Conservation (phyloP, 2,797 vertebrate genomes). For the Pangasius djambal region DNA sequence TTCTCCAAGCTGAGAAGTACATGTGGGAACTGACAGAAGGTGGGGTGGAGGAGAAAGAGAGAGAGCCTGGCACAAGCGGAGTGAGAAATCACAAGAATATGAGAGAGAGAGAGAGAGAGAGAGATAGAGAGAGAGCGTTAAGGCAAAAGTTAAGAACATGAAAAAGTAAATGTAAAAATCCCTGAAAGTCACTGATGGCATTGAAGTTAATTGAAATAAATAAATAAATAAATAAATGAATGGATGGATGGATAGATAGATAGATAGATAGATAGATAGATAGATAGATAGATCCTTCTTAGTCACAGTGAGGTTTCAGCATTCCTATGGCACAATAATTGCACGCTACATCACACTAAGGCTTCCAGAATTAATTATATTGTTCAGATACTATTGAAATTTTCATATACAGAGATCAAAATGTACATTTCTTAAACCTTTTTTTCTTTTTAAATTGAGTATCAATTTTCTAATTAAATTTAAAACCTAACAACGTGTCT, state of each 20-base stretch:
- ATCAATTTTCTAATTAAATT: background rate
- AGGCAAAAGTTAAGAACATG: background rate
- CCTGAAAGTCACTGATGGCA: background rate
- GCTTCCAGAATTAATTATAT: background rate
- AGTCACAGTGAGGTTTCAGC: background rate
- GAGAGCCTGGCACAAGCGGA: background rate
- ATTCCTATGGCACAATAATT: background rate
- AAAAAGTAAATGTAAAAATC: background rate
- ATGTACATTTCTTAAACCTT: background rate
- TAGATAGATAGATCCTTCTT: background rate
- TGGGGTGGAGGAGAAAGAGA: slow-evolving; percentile 21
- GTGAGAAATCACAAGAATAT: background rate
- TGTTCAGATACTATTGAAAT: background rate
- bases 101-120: background rate
- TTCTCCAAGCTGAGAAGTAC: slow-evolving; percentile 28
- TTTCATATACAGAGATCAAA: background rate
- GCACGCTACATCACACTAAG: background rate
- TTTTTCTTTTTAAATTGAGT: background rate
- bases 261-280: too few species aligned
- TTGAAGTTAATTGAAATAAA: background rate
- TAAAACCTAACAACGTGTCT: background rate
- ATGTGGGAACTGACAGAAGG: slow-evolving; percentile 23
- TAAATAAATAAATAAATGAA: background rate
- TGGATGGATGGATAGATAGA: background rate
- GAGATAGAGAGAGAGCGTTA: background rate